A percentile compares a stretch with the other conserved stretches of the same genome.
Conservation (phyloP, 2,888 invertebrate species). For the Pogonocherus hispidulus region DNA sequence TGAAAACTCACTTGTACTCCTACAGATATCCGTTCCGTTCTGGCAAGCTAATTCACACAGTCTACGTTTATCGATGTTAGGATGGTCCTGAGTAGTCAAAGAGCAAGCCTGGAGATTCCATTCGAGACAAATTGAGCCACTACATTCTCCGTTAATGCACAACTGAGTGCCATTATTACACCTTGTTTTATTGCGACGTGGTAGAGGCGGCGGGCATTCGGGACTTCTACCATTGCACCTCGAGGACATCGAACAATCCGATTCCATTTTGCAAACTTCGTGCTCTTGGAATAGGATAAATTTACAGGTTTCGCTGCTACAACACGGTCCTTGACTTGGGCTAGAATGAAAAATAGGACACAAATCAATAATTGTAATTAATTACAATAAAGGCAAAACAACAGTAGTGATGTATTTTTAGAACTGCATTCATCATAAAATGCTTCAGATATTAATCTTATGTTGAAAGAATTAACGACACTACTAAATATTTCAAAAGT, state of each 20-base stretch:
- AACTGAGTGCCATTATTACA: conserved; percentile 94
- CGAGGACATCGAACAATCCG: conserved; percentile 91
- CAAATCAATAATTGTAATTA: too few relatives aligned
- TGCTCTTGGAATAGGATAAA: conserved; percentile 78
- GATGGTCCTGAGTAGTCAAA: conserved; percentile 83
- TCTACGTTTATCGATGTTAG: conserved; percentile 84
- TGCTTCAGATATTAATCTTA: too few relatives aligned
- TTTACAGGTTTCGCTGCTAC: conserved; percentile 87
- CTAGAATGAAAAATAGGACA: conserved; percentile 62
- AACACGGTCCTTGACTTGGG: conserved; percentile 98
- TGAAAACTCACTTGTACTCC: conserved; percentile 91
- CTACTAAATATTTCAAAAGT: too few relatives aligned
- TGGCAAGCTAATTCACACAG: conserved; percentile 98
- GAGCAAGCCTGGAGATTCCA: conserved; percentile 97
- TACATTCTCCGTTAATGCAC: conserved; percentile 92
- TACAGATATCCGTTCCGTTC: conserved; percentile 84
- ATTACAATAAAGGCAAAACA: too few relatives aligned
- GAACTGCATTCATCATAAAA: too few relatives aligned
- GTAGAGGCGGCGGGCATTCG: conserved; percentile 87
- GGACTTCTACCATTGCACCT: conserved; percentile 89
- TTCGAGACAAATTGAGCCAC: conserved; percentile 94
- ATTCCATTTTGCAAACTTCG: conserved; percentile 84
- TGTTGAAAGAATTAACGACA: too few relatives aligned
- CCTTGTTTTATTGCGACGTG: conserved; percentile 90
- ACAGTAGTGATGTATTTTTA: too few relatives aligned